A percentile compares a stretch with the other conserved stretches of the same genome.
Conservation (phyloP, 2,113 vertebrate genomes). For the Nycticorax nycticorax region DNA sequence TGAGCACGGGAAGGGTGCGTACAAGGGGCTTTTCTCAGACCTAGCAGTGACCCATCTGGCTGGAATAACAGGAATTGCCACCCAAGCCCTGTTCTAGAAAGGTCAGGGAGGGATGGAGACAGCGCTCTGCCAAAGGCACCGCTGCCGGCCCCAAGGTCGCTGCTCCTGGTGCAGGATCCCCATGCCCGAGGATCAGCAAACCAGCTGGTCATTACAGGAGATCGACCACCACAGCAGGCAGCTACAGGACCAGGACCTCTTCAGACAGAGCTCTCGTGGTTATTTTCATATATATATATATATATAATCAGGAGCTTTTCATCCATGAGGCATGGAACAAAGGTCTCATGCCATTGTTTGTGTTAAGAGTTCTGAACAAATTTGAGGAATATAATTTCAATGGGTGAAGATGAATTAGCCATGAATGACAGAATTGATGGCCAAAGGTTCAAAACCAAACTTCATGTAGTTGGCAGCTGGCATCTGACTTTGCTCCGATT, state of each 20-base stretch:
- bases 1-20: neutral
- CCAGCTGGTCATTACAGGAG: rapidly evolving
- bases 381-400: neutral
- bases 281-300: neutral
- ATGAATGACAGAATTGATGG: neutral
- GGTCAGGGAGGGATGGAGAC: neutral
- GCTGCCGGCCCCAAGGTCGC: rapidly evolving
- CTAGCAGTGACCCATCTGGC: neutral
- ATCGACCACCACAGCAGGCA: rapidly evolving
- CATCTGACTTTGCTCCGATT: neutral
- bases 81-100: neutral
- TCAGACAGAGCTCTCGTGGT: neutral
- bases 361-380: no score
- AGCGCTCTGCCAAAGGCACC: rapidly evolving
- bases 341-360: neutral
- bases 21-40: neutral
- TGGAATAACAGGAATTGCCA: neutral
- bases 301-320: neutral
- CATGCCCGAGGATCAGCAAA: no score
- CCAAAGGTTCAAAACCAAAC: neutral
- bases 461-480: neutral
- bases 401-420: neutral
- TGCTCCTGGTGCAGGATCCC: rapidly evolving
- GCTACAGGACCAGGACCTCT: neutral
- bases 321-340: neutral